phyloP scores from a whole-genome alignment of 1,140 invertebrate genomes.

The Listronotus oregonensis region DNA sequence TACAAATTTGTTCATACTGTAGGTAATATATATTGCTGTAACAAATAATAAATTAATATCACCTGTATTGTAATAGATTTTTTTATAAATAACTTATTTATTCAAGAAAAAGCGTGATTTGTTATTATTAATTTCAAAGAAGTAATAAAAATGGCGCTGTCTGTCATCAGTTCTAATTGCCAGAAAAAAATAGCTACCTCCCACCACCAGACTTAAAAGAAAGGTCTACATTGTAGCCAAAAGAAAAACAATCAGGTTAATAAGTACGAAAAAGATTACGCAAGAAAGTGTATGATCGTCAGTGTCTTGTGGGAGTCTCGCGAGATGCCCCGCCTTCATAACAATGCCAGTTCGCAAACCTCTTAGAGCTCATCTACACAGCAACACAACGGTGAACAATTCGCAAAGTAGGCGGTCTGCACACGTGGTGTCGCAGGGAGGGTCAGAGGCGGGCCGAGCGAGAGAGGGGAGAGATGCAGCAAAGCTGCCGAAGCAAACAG shows the following conservation, averaged over 20 bases:
- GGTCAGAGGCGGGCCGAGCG: constrained; percentile 19
- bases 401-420: constrained; percentile 50
- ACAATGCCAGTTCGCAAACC: constrained; percentile 50
- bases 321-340: constrained; percentile 45
- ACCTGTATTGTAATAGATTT: too few species aligned
- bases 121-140: background rate
- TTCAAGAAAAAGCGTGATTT: too few species aligned
- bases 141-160: constrained; percentile 6
- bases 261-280: constrained; percentile 40
- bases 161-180: background rate
- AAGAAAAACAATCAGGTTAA: constrained; percentile 42
- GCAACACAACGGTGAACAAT: constrained; percentile 38
- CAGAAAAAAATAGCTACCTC: constrained; percentile 8
- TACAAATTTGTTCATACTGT: too few species aligned
- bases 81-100: too few species aligned
- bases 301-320: constrained; percentile 51
- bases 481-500: constrained; percentile 42
- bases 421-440: constrained; percentile 45
- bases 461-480: constrained; percentile 45
- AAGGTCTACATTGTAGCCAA: constrained; percentile 25
- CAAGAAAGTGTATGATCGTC: constrained; percentile 45
- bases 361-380: constrained; percentile 27
- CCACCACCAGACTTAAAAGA: constrained; percentile 10
- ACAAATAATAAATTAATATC: too few species aligned
- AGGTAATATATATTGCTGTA: too few species aligned